phyloP scores from a whole-genome alignment of 2,797 vertebrate genomes.

The Rhabdophis nuchalis region DNA sequence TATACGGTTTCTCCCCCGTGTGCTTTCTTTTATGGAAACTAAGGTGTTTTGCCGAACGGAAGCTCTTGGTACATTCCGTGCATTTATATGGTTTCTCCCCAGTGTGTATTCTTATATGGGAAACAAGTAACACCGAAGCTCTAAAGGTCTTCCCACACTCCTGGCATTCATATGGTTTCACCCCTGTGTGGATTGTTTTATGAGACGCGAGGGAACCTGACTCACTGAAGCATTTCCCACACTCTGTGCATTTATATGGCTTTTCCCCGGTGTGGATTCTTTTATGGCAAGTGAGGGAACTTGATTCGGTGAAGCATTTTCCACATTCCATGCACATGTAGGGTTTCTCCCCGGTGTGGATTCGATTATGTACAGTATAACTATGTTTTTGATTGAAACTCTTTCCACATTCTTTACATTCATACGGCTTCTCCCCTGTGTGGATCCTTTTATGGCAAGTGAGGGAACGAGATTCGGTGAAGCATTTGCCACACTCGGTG shows the following conservation, averaged over 20 bases:
- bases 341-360: not conserved
- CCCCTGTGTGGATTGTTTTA: not conserved
- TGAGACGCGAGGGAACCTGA: not conserved
- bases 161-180: not conserved
- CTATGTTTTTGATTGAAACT: not conserved
- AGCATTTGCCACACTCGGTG: not conserved
- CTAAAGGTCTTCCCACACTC: not conserved
- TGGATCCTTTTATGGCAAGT: not conserved
- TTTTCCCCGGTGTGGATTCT: not conserved
- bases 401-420: not conserved
- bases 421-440: not conserved
- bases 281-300: not conserved
- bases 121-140: not conserved
- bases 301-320: not conserved
- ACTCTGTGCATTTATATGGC: not conserved
- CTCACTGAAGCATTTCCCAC: not conserved
- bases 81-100: not conserved
- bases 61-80: not conserved
- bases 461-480: not conserved
- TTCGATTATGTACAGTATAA: not conserved
- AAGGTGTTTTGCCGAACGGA: not conserved
- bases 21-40: not conserved
- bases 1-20: not conserved
- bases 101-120: not conserved
- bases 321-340: not conserved